Evolutionary conservation across 92 coral and sea anemone species (phyloP), one percentile per base, ranked within the genome.

Genomic region (Palythoa grandiflora): DNA sequence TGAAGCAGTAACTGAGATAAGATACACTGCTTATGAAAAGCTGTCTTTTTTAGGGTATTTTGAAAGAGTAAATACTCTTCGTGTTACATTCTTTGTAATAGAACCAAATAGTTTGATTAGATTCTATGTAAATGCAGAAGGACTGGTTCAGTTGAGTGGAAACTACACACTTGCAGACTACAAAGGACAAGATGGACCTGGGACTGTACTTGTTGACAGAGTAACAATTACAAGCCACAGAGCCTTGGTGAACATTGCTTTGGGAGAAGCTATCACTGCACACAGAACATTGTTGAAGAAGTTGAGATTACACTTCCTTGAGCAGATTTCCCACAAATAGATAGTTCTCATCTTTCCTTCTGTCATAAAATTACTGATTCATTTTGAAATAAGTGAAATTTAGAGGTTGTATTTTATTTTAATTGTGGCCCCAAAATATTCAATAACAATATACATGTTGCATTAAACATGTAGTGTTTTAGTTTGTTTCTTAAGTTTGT

Each of bases 161-260:
- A 80, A 39, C 74, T 80, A 63, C 13, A 35, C 75, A 21, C 85
- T 80, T 37, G 65, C 55, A 40, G 85, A 80, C n/a, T 80, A 80
- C 75, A 63, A 19, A 70, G 74, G 44, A 3, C 47, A 63, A 13
- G 60, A 65, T 15, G 12, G 19, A 12, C 39, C 65, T 19, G 85
- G 85, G 11, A 80, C 85, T 65, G 85, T 47, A 12, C 3, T 80
- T 48, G 85, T 80, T 11, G 85, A 80, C 9, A 63, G 36, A 51
- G 59, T 47, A 5, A 80, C 75, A 38, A 20, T 80, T 5, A 65
- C 74, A 4, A 80, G 74, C 47, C 85, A 80, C 74, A 80, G 85
- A 65, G 85, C 85, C 6, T 6, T 80, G 75, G 61, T 80, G 44
- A 80, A 80, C 59, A 63, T 65, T 80, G 85, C 73, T 1, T 51